These are phyloP conservation scores for Arrhopalites spinosus DNA, from an alignment of 2,888 invertebrate species.

Conservation along the genomic window DNA sequence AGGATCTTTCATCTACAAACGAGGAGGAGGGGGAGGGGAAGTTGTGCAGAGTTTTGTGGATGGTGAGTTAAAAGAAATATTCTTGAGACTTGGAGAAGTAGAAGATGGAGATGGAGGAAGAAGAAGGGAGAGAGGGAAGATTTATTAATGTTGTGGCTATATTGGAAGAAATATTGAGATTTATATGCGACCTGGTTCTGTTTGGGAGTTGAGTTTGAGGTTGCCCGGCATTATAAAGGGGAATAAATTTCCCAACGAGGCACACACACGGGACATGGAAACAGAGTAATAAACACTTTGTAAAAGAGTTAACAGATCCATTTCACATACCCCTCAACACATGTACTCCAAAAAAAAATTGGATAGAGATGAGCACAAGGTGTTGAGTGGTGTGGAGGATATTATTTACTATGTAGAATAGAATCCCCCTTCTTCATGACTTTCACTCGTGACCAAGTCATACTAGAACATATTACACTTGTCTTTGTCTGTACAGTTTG, in stretches of 20 bases:
- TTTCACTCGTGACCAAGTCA: too few relatives aligned
- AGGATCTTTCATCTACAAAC: too few relatives aligned
- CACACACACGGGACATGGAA: background rate
- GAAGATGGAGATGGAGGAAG: background rate
- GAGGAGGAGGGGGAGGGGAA: background rate
- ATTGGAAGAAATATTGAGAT: conserved; percentile 45
- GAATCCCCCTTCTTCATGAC: too few relatives aligned
- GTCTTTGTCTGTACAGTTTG: background rate
- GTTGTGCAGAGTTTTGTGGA: background rate
- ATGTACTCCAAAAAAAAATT: too few relatives aligned
- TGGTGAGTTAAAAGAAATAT: too few relatives aligned
- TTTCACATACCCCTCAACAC: background rate
- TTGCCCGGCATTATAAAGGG: conserved; percentile 11
- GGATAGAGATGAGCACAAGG: background rate
- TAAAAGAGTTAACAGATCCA: conserved; percentile 32
- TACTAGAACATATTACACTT: too few relatives aligned
- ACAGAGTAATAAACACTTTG: conserved; percentile 40
- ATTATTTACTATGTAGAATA: too few relatives aligned
- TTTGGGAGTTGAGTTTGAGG: conserved; percentile 29
- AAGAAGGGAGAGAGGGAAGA: conserved; percentile 9
- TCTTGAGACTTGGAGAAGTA: background rate
- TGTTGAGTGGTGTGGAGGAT: background rate
- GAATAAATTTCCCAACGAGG: conserved; percentile 22
- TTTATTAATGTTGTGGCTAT: conserved; percentile 31
- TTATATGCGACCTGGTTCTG: conserved; percentile 29